phyloP scores from a whole-genome alignment of 2,113 vertebrate genomes.

The Macaca nemestrina region DNA sequence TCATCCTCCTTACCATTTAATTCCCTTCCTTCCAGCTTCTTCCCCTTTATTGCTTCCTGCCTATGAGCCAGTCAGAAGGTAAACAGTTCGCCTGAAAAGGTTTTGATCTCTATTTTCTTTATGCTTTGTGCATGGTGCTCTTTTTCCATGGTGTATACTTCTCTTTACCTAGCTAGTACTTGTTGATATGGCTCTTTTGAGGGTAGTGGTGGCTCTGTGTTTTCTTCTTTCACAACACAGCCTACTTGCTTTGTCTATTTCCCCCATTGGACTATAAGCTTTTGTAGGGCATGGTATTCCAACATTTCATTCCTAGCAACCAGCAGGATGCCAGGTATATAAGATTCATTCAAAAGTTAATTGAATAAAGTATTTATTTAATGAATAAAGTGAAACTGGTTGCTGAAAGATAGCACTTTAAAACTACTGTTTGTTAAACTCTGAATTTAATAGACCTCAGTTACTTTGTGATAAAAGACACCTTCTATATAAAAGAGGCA shows the following conservation, averaged over 20 bases:
- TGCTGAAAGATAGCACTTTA: not conserved
- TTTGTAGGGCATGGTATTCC: not conserved
- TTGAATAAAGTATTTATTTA: not conserved
- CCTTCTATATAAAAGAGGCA: not conserved
- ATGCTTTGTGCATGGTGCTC: not conserved
- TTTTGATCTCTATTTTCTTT: not conserved
- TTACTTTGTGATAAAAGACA: not conserved
- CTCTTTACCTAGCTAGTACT: not conserved
- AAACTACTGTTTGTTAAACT: not conserved
- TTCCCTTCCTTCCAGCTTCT: not conserved
- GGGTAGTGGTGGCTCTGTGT: no score
- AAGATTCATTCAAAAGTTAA: not conserved
- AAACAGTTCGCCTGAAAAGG: not conserved
- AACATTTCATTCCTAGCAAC: not conserved
- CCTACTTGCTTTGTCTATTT: not conserved
- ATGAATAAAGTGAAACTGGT: not conserved
- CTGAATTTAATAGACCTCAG: not conserved
- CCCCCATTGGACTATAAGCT: not conserved
- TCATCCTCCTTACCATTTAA: not conserved
- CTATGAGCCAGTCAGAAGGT: not conserved
- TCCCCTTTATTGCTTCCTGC: not conserved
- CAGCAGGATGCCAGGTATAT: not conserved
- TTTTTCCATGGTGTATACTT: not conserved
- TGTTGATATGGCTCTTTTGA: not conserved
- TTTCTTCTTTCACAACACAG: not conserved